Evolutionary conservation across 2,888 invertebrate species (phyloP).

Genomic region (Autographa pulchrina): DNA sequence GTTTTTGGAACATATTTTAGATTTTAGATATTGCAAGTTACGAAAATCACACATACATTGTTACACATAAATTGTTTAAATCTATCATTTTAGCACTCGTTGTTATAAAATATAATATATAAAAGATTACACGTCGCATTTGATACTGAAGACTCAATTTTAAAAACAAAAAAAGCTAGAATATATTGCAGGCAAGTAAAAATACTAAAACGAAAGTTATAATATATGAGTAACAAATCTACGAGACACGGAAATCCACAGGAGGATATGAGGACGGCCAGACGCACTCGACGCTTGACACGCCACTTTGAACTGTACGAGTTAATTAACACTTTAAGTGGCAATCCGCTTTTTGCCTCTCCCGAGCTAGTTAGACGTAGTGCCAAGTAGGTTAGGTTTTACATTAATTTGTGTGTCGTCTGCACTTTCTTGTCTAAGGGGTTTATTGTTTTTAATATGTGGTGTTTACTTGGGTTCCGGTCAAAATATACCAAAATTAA

Average conservation of each 20-base stretch:
- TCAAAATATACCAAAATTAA: background rate
- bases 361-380: slow-evolving; percentile 45
- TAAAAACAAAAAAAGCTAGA: no score
- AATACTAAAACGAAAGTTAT: background rate
- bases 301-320: slow-evolving; percentile 55
- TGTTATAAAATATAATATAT: no score
- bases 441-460: background rate
- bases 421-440: slow-evolving; percentile 4
- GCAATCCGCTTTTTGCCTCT: slow-evolving; percentile 58
- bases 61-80: no score
- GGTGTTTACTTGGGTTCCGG: background rate
- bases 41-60: no score
- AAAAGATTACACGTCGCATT: no score
- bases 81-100: no score
- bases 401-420: slow-evolving; percentile 14
- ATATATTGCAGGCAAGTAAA: background rate
- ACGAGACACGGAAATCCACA: slow-evolving; percentile 16
- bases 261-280: slow-evolving; percentile 37
- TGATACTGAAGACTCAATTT: no score
- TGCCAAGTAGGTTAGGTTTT: slow-evolving; percentile 46
- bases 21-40: no score
- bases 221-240: slow-evolving; percentile 31
- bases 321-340: slow-evolving; percentile 60
- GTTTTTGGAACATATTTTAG: no score
- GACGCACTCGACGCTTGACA: slow-evolving; percentile 57